A percentile compares a stretch with the other conserved stretches of the same genome.
These are phyloP conservation scores for Lordiphosa stackelbergi DNA, from an alignment of 1,140 invertebrate species.

Conservation along the genomic window DNA sequence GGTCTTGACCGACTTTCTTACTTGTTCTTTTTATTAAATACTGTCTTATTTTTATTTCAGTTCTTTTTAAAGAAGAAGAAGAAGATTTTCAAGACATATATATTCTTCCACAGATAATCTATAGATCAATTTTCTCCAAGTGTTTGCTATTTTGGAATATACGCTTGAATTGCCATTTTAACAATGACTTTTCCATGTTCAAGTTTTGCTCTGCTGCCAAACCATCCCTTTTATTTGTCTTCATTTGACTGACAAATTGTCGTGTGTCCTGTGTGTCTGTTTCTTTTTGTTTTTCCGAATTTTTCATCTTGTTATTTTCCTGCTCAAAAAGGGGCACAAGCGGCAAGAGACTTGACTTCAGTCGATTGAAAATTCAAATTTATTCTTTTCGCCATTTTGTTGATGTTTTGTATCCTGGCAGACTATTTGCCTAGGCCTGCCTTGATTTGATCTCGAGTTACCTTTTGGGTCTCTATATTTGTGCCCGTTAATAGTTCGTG, in stretches of 20 bases:
- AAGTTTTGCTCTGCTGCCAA: conserved; percentile 5
- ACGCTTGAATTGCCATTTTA: conserved; percentile 38
- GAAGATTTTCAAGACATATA: too few relatives aligned
- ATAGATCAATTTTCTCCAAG: neutral
- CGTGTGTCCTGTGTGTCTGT: conserved; percentile 32
- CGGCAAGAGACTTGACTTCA: conserved; percentile 36
- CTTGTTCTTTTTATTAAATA: too few relatives aligned
- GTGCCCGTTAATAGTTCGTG: conserved; percentile 72
- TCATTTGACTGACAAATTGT: conserved; percentile 11
- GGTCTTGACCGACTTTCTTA: too few relatives aligned
- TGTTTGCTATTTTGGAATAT: conserved; percentile 31
- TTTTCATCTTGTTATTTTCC: conserved; percentile 68
- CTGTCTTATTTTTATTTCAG: too few relatives aligned
- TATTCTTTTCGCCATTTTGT: conserved; percentile 19
- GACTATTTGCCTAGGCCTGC: conserved; percentile 54
- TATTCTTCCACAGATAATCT: too few relatives aligned
- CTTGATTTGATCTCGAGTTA: conserved; percentile 51
- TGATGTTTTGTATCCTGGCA: neutral
- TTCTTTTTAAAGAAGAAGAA: too few relatives aligned
- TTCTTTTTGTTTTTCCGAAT: conserved; percentile 31
- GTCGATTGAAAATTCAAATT: conserved; percentile 60
- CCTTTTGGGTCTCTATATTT: conserved; percentile 28
- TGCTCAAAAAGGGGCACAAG: conserved; percentile 8
- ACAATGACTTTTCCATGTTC: conserved; percentile 24
- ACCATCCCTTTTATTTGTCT: conserved; percentile 1